Evolutionary conservation across 2,888 invertebrate genomes (phyloP).

Genomic region (Alloplasta piceator): DNA sequence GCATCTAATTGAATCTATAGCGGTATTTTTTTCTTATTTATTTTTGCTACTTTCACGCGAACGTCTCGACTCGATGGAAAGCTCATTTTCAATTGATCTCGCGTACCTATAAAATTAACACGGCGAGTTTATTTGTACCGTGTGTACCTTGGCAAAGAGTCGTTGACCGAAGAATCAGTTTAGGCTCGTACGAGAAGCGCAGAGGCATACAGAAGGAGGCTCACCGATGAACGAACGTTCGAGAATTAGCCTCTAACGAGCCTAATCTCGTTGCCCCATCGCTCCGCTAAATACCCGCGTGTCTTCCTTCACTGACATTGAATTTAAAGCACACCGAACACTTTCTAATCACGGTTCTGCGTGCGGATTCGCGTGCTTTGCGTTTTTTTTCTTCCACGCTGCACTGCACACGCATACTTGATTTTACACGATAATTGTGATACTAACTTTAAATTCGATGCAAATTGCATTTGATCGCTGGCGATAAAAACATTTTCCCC

Average conservation of each 20-base stretch:
- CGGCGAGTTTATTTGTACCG: conserved; percentile 27
- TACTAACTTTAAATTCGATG: too few species aligned
- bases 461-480: too few species aligned
- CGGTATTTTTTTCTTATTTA: neutral
- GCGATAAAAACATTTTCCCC: too few species aligned
- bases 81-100: conserved; percentile 66
- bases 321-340: conserved; percentile 71
- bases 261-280: conserved; percentile 68
- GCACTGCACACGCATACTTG: too few species aligned
- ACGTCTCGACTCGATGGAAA: conserved; percentile 64
- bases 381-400: too few species aligned
- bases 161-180: conserved; percentile 68
- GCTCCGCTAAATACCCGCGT: conserved; percentile 22
- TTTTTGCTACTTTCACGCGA: conserved; percentile 69
- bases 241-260: conserved; percentile 36
- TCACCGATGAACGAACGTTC: conserved; percentile 13
- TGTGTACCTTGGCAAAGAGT: conserved; percentile 52
- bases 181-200: neutral
- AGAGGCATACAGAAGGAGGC: neutral
- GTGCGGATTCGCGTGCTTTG: conserved; percentile 1
- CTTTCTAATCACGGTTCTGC: conserved; percentile 54
- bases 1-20: conserved; percentile 45
- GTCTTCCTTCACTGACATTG: conserved; percentile 69
- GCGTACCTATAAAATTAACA: conserved; percentile 64
- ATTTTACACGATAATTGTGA: too few species aligned